Evolutionary conservation across 2,888 invertebrate genomes (phyloP), one percentile per base, ranked within the genome.

Genomic region (Drosophila bunnanda): DNA sequence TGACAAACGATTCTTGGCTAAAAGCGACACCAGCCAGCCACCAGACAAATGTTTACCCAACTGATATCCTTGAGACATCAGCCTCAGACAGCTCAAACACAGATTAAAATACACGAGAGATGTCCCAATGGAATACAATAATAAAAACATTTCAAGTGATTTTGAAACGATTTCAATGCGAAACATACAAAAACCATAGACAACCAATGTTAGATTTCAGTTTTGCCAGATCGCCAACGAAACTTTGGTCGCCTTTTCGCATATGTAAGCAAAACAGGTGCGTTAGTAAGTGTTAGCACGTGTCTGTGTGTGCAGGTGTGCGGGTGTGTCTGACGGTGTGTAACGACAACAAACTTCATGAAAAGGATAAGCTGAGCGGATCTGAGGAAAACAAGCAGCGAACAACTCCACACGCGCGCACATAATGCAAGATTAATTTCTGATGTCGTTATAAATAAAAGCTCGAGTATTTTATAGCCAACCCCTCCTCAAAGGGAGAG

Each of bases 371-470:
- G 75, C 74, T 38, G 34, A 17, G 48, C 30, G 20, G 12, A 30
- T 12, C 20, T 39, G 59, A 30, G 38, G 20, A 20, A 34, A 55
- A 54, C 54, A 41, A 46, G 39, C 67, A 48, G 65, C 65, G 75
- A 72, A 72, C 55, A 64, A 64, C 66, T 72, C 57, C 57, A 67
- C 82, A 69, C 71, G 70, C 74, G 73, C 76, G 25, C 75, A 87
- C 85, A 88, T 85, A 79, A 88, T 87, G 76, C 82, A 81, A 85
- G 88, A 85, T 85, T 85, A 87, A 85, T 85, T 84, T 84, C 72
- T 81, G 82, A 88, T 79, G 85, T 84, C 82, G 82, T 81, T 81
- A 89, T 88, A 85, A 88, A 89, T 81, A 85, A 89, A 78, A 81
- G 85, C 78, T 62, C 56, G 66, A 76, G 75, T 78, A 83, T 83